phyloP scores from a whole-genome alignment of 2,113 vertebrate genomes.

The Equus quagga region DNA sequence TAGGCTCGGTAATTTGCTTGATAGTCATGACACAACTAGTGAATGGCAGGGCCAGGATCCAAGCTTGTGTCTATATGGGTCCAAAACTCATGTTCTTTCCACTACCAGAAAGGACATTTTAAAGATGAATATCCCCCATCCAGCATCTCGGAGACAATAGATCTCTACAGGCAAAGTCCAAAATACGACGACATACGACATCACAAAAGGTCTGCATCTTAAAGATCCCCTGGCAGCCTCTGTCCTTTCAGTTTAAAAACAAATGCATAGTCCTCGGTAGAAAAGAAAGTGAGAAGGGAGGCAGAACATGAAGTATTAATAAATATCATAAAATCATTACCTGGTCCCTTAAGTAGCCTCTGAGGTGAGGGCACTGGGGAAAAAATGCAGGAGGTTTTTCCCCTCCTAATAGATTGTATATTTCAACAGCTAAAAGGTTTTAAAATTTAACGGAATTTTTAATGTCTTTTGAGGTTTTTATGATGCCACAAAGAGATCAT shows the following conservation, averaged over 20 bases:
- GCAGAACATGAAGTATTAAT: conserved; percentile 80
- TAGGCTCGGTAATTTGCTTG: background rate
- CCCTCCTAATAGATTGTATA: conserved; percentile 71
- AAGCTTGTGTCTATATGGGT: background rate
- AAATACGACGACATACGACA: background rate
- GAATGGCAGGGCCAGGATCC: background rate
- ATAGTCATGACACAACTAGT: background rate
- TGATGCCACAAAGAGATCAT: conserved; percentile 85
- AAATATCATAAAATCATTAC: conserved; percentile 85
- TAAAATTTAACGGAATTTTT: conserved; percentile 87
- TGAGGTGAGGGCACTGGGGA: conserved; percentile 79
- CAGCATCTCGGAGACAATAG: background rate
- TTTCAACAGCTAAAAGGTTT: conserved; percentile 82
- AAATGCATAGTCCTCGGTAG: conserved; percentile 59
- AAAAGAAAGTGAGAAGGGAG: background rate
- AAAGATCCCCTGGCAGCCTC: conserved; percentile 23
- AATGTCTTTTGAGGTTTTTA: conserved; percentile 89
- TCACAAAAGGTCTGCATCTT: background rate
- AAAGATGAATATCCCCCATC: background rate
- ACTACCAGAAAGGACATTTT: background rate
- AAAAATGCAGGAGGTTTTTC: conserved; percentile 76
- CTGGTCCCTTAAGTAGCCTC: conserved; percentile 88
- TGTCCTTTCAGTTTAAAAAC: conserved; percentile 51
- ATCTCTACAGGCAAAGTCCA: background rate
- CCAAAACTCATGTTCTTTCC: background rate